phyloP scores from a whole-genome alignment of 2,888 invertebrate genomes.

The Pheosia gnoma region DNA sequence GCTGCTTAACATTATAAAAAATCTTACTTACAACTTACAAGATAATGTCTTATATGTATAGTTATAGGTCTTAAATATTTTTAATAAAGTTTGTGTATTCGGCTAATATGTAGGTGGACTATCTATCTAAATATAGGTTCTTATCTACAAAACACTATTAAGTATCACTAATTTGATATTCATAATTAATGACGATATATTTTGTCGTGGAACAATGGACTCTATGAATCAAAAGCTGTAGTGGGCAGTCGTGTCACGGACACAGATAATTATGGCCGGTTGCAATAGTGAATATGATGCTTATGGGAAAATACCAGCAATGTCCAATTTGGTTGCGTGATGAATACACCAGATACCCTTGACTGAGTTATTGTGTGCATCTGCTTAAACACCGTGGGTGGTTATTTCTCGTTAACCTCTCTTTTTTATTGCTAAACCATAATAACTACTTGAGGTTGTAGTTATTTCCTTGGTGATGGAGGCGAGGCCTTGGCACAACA shows the following conservation, averaged over 20 bases:
- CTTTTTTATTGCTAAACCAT: no score
- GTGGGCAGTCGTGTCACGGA: slow-evolving; percentile 63
- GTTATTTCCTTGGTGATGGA: no score
- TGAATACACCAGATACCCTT: slow-evolving; percentile 33
- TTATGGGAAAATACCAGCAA: slow-evolving; percentile 33
- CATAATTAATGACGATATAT: background rate
- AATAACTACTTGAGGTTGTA: no score
- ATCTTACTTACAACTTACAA: no score
- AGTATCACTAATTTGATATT: background rate
- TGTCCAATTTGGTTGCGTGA: slow-evolving; percentile 26
- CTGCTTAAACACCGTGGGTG: background rate
- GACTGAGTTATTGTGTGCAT: slow-evolving; percentile 20
- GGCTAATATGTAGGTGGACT: no score
- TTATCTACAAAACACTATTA: background rate
- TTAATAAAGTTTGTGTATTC: no score
- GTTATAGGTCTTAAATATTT: no score
- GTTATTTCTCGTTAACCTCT: background rate
- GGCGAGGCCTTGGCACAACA: no score
- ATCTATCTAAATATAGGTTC: no score
- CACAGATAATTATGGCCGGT: slow-evolving; percentile 45
- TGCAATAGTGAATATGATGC: slow-evolving; percentile 23
- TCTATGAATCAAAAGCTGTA: slow-evolving; percentile 28
- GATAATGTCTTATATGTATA: no score
- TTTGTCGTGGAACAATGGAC: slow-evolving; percentile 34
- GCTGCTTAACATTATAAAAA: no score